Evolutionary conservation across 92 coral and sea anemone genomes (phyloP).

Genomic region (Micromussa lordhowensis): DNA sequence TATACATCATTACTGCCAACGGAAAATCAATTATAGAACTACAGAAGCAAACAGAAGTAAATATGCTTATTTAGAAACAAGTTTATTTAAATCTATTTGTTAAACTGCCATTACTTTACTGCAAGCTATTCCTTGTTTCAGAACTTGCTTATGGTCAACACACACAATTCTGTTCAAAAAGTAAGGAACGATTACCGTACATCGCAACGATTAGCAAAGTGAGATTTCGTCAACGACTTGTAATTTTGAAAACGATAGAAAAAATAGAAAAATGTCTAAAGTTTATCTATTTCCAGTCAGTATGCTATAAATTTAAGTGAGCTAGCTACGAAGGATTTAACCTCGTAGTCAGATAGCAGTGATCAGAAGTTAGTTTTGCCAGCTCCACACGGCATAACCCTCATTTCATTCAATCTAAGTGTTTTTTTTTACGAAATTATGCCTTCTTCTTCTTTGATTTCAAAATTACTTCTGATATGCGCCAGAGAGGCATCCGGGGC

Average conservation of each 20-base stretch:
- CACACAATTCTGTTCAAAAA: background rate
- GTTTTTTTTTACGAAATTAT: background rate
- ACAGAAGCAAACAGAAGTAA: background rate
- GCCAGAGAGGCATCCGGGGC: constrained; percentile 75
- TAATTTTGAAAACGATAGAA: background rate
- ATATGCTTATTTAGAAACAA: background rate
- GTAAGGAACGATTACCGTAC: background rate
- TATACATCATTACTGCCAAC: background rate
- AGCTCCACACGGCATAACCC: background rate
- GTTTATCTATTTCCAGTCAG: background rate
- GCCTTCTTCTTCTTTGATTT: constrained; percentile 28
- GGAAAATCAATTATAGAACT: background rate
- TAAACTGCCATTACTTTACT: too few species aligned
- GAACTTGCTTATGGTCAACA: background rate
- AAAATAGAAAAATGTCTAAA: background rate
- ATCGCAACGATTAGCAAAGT: background rate
- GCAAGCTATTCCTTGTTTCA: background rate
- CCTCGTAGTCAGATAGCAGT: background rate
- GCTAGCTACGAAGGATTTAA: background rate
- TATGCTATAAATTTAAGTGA: background rate
- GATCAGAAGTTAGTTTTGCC: background rate
- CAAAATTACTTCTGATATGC: constrained; percentile 68
- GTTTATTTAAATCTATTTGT: background rate
- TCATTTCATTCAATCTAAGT: background rate
- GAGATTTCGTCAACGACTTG: background rate